phyloP scores from a whole-genome alignment of 1,140 invertebrate species.

The Catajapyx aquilonaris region DNA sequence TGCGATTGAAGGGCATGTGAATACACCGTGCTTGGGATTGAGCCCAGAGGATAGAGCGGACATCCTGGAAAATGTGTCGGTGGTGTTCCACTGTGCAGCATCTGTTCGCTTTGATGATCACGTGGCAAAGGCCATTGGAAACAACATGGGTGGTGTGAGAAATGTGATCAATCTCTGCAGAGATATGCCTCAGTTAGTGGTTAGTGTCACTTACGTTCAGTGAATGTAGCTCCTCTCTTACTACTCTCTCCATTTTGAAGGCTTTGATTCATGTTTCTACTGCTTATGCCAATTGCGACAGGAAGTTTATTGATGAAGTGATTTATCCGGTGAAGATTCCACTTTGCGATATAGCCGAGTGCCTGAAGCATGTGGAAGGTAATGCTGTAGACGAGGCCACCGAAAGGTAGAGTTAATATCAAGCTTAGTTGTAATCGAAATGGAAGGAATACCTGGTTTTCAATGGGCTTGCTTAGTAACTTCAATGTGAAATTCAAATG shows the following conservation, averaged over 20 bases:
- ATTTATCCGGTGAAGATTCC: too few relatives aligned
- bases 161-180: constrained; percentile 22
- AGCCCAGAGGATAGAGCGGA: constrained; percentile 24
- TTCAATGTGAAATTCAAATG: too few relatives aligned
- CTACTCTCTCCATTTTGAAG: too few relatives aligned
- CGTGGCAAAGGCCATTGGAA: constrained; percentile 24
- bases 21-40: constrained; percentile 32
- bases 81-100: constrained; percentile 84
- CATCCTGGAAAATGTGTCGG: constrained; percentile 37
- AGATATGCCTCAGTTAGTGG: constrained; percentile 17
- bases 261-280: constrained; percentile 22
- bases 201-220: too few relatives aligned
- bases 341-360: too few relatives aligned
- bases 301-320: constrained; percentile 14
- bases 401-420: too few relatives aligned
- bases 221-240: too few relatives aligned
- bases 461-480: too few relatives aligned
- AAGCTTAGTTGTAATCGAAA: too few relatives aligned
- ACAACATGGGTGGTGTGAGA: constrained; percentile 26
- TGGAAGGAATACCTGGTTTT: too few relatives aligned
- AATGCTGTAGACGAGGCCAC: too few relatives aligned
- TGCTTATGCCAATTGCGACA: constrained; percentile 23
- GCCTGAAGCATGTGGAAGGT: too few relatives aligned
- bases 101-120: constrained; percentile 39
- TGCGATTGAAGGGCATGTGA: constrained; percentile 31